Evolutionary conservation across 2,113 vertebrate species (phyloP).

Genomic region (Scopus umbretta): DNA sequence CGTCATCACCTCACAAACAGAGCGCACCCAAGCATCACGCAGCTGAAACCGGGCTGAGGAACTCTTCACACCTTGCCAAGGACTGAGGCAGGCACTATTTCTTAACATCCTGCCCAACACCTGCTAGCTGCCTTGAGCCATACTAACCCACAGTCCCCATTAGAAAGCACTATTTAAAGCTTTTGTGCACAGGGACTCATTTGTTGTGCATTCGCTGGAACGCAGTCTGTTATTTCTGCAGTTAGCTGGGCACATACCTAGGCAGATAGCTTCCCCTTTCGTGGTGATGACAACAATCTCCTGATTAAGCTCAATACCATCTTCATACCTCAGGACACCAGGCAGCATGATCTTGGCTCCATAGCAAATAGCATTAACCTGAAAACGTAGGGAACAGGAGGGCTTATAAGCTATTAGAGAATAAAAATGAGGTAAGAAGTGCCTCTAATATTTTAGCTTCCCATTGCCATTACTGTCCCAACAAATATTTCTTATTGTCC

Average conservation of each 20-base stretch:
- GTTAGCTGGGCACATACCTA: slow-evolving; percentile 71
- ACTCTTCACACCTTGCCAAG: neutral
- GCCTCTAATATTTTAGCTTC: neutral
- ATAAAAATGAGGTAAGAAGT: neutral
- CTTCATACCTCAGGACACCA: slow-evolving; percentile 91
- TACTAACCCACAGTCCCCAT: neutral
- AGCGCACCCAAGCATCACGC: neutral
- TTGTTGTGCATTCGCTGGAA: neutral
- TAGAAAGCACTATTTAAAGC: neutral
- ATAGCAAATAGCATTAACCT: slow-evolving; percentile 98
- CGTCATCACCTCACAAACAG: slow-evolving; percentile 38
- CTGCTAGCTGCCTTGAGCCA: neutral
- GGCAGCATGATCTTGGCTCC: slow-evolving; percentile 98
- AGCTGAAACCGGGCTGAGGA: neutral
- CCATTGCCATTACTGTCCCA: neutral
- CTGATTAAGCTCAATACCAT: slow-evolving; percentile 94
- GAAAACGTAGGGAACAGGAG: neutral
- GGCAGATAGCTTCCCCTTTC: slow-evolving; percentile 94
- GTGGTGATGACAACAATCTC: slow-evolving; percentile 95
- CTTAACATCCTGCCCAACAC: neutral
- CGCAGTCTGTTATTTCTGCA: neutral
- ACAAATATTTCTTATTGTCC: neutral
- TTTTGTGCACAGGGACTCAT: rapidly evolving
- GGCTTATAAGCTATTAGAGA: neutral
- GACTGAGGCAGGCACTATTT: neutral